These are phyloP conservation scores for Uria lomvia DNA, from an alignment of 2,113 vertebrate genomes.

Conservation along the genomic window DNA sequence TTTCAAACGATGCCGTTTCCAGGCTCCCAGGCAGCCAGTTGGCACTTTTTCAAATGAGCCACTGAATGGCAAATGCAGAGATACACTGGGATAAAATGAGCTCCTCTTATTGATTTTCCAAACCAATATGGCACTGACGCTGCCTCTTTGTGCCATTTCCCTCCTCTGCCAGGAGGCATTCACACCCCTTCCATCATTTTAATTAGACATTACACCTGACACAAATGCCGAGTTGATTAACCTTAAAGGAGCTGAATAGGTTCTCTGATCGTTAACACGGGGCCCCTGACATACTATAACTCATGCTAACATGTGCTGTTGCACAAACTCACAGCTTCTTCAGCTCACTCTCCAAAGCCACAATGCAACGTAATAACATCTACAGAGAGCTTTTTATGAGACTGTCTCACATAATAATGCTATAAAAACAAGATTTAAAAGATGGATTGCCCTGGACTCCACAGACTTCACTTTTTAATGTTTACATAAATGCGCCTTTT, in stretches of 20 bases:
- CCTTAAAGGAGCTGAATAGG: constrained; percentile 80
- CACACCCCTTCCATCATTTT: constrained; percentile 76
- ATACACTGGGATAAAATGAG: constrained; percentile 77
- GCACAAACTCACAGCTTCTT: constrained; percentile 72
- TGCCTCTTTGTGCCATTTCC: constrained; percentile 75
- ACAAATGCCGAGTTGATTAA: constrained; percentile 83
- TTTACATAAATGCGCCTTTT: constrained; percentile 70
- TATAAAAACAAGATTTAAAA: constrained; percentile 66
- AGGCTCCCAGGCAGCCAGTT: constrained; percentile 63
- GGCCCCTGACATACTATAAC: constrained; percentile 76
- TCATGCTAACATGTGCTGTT: constrained; percentile 73
- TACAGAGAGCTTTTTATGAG: constrained; percentile 70
- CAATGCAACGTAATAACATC: constrained; percentile 63
- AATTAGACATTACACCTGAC: constrained; percentile 84
- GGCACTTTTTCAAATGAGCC: constrained; percentile 73
- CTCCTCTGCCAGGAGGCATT: constrained; percentile 73
- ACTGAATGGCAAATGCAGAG: constrained; percentile 70
- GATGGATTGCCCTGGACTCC: constrained; percentile 65
- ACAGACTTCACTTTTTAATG: constrained; percentile 67
- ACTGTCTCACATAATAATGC: constrained; percentile 66
- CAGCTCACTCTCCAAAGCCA: constrained; percentile 55
- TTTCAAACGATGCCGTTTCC: constrained; percentile 8
- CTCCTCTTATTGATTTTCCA: constrained; percentile 82
- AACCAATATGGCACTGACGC: constrained; percentile 78
- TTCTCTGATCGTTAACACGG: constrained; percentile 73